Percentiles rank a stretch among this genome's conserved stretches.
phyloP scores from a whole-genome alignment of 64 coral and sea anemone genomes.

The Catalaphyllia jardinei region DNA sequence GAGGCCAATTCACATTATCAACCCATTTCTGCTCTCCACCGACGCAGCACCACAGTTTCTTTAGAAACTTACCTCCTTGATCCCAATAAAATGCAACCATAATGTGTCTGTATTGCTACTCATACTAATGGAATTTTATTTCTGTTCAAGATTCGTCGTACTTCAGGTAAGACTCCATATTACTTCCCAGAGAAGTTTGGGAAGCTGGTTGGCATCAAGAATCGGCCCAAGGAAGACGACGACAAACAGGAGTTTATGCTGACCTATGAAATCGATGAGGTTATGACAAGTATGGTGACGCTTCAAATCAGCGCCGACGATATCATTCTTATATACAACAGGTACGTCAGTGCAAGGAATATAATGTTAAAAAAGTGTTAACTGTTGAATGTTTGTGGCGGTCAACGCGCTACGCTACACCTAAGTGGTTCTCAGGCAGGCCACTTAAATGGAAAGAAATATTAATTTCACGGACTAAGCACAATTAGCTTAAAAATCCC shows the following conservation, averaged over 20 bases:
- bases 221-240: conserved; percentile 1
- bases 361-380: background rate
- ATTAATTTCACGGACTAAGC: too few relatives aligned
- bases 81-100: background rate
- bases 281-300: conserved; percentile 81
- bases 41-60: too few relatives aligned
- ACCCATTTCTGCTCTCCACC: too few relatives aligned
- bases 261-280: conserved; percentile 86
- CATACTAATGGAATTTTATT: background rate
- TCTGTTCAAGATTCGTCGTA: conserved; percentile 53
- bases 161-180: conserved; percentile 49
- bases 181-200: conserved; percentile 93
- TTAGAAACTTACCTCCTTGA: too few relatives aligned
- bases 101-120: background rate
- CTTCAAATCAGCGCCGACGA: conserved; percentile 98
- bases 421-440: too few relatives aligned
- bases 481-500: too few relatives aligned
- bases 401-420: too few relatives aligned
- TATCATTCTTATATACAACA: conserved; percentile 96
- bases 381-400: too few relatives aligned
- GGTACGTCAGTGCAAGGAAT: conserved; percentile 30
- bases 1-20: too few relatives aligned
- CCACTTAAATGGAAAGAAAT: too few relatives aligned
- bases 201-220: conserved; percentile 72
- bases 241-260: conserved; percentile 68